Percentiles rank a stretch among this genome's conserved stretches.
Conservation (phyloP, 2,113 vertebrate genomes). For the Chascanopsetta lugubris region DNA sequence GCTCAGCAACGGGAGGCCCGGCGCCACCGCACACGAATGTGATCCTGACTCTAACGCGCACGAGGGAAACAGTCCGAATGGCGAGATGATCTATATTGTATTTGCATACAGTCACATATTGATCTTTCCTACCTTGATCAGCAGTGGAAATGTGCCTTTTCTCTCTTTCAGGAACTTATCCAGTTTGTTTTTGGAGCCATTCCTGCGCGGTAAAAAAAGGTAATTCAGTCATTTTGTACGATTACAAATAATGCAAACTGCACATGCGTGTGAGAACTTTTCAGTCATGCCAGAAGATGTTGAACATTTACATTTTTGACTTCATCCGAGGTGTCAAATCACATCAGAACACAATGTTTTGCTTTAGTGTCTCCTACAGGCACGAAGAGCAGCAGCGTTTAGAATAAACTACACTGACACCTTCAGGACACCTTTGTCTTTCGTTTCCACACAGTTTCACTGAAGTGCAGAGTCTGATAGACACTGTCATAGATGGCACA, state of each 20-base stretch:
- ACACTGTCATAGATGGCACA: not conserved
- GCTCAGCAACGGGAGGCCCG: constrained; percentile 29
- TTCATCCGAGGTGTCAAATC: too few relatives aligned
- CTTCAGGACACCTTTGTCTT: constrained; percentile 50
- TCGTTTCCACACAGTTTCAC: not conserved
- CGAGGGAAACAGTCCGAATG: not conserved
- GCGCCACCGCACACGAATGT: constrained; percentile 18
- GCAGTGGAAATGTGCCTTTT: constrained; percentile 61
- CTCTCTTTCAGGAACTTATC: constrained; percentile 57
- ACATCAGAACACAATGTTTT: not conserved
- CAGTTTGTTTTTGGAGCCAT: constrained; percentile 45
- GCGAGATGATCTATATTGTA: too few relatives aligned
- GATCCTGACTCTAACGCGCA: constrained; percentile 15
- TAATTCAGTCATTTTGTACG: not conserved
- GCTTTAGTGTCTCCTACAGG: too few relatives aligned
- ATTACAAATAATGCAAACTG: not conserved
- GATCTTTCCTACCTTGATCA: constrained; percentile 73
- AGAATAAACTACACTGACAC: constrained; percentile 59
- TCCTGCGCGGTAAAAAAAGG: constrained; percentile 38
- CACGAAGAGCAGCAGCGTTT: constrained; percentile 3
- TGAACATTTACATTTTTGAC: too few relatives aligned
- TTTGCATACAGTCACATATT: too few relatives aligned
- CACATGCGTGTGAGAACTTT: not conserved
- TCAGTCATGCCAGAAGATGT: too few relatives aligned
- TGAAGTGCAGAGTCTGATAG: not conserved